Conservation (phyloP, 2,888 invertebrate species). For the Temnothorax unifasciatus region DNA sequence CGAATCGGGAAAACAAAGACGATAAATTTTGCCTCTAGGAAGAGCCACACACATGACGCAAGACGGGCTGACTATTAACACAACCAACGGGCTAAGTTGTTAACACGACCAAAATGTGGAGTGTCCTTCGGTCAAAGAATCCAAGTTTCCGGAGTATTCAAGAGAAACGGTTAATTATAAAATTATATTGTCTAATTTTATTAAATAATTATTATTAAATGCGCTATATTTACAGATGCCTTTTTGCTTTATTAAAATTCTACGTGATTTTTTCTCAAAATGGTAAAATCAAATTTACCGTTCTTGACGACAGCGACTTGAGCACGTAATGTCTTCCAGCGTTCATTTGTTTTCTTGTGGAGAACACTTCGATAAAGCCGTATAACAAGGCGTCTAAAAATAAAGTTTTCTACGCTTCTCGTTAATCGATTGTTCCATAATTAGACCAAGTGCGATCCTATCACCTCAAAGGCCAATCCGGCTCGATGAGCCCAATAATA, state of each 20-base stretch:
- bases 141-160: background rate
- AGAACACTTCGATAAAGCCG: background rate
- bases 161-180: background rate
- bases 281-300: background rate
- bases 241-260: background rate
- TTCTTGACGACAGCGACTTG: background rate
- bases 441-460: slow-evolving; percentile 19
- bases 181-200: background rate
- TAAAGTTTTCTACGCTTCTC: background rate
- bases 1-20: slow-evolving; percentile 40
- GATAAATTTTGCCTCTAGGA: slow-evolving; percentile 19
- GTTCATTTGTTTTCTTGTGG: background rate
- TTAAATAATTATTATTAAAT: background rate
- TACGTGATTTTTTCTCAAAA: background rate
- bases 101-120: slow-evolving; percentile 13
- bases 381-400: background rate
- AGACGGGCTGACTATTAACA: background rate
- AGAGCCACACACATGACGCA: background rate
- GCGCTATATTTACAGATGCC: background rate
- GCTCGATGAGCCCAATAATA: slow-evolving; percentile 20
- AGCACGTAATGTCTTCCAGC: background rate
- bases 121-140: background rate
- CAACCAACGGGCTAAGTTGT: background rate
- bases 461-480: slow-evolving; percentile 28
- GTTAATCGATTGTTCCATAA: slow-evolving; percentile 22